A percentile compares a stretch with the other conserved stretches of the same genome.
Evolutionary conservation across 2,113 vertebrate species (phyloP).

Genomic region (Trochalopteron elliotii): DNA sequence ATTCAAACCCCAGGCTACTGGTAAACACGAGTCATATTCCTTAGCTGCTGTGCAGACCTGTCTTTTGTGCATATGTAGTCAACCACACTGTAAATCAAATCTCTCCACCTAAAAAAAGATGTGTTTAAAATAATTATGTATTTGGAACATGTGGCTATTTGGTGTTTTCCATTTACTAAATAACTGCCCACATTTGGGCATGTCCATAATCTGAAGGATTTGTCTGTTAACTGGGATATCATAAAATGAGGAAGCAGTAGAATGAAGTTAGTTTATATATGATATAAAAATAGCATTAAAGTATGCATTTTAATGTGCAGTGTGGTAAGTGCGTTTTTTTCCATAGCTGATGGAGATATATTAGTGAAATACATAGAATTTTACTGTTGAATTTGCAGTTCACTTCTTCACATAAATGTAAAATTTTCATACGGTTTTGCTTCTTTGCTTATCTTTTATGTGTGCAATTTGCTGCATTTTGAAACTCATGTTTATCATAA

Average conservation of each 20-base stretch:
- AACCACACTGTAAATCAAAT: neutral
- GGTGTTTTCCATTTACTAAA: neutral
- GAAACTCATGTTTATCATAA: neutral
- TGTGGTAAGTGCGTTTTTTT: neutral
- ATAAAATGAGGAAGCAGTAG: neutral
- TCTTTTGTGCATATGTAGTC: neutral
- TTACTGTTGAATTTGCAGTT: neutral
- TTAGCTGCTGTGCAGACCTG: neutral
- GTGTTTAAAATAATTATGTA: neutral
- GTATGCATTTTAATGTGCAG: neutral
- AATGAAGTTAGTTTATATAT: neutral
- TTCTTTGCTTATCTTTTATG: constrained; percentile 28
- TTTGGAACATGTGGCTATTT: neutral
- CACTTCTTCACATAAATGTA: neutral
- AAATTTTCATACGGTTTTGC: fast-evolving
- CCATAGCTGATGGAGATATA: neutral
- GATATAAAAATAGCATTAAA: neutral
- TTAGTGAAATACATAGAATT: neutral
- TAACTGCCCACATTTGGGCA: neutral
- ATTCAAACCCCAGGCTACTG: neutral
- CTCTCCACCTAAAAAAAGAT: neutral
- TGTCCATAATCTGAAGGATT: neutral
- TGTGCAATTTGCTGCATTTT: constrained; percentile 24
- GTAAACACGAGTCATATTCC: neutral
- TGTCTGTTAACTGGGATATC: neutral